These are phyloP conservation scores for Nothobranchius furzeri DNA, from an alignment of 2,113 vertebrate species.

Conservation along the genomic window DNA sequence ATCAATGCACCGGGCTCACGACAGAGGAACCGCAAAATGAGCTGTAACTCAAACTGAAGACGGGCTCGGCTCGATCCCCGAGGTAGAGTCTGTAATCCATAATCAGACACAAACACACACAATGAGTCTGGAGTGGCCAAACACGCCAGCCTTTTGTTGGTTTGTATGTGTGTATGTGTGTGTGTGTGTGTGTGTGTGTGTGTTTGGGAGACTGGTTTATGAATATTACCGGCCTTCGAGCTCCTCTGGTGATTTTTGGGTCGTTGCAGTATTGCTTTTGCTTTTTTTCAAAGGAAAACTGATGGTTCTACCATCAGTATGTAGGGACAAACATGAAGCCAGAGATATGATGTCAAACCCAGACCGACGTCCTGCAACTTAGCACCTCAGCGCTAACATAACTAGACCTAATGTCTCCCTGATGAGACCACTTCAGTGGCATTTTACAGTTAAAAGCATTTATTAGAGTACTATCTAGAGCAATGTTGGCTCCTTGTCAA, in stretches of 20 bases:
- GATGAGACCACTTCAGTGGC: no score
- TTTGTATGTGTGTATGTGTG: conserved; percentile 11
- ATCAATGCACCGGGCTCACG: conserved; percentile 33
- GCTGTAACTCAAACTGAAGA: conserved; percentile 51
- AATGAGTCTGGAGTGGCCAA: conserved; percentile 2
- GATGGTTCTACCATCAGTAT: no score
- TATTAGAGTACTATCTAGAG: no score
- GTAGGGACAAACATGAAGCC: no score
- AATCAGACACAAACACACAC: conserved; percentile 47
- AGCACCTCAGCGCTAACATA: not conserved
- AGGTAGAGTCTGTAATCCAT: conserved; percentile 46
- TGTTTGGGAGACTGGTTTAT: conserved; percentile 1
- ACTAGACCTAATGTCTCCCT: no score
- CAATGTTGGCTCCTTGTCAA: no score
- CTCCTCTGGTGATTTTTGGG: not conserved
- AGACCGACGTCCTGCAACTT: not conserved
- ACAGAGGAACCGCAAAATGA: conserved; percentile 37
- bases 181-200: conserved; percentile 6
- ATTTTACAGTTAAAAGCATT: no score
- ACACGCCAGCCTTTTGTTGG: conserved; percentile 6
- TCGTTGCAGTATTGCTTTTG: no score
- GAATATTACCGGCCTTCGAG: not conserved
- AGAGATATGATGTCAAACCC: no score
- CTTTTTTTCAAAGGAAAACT: no score
- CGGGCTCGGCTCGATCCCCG: conserved; percentile 24